Conservation (phyloP, 1,140 invertebrate genomes). For the Triops cancriformis region DNA sequence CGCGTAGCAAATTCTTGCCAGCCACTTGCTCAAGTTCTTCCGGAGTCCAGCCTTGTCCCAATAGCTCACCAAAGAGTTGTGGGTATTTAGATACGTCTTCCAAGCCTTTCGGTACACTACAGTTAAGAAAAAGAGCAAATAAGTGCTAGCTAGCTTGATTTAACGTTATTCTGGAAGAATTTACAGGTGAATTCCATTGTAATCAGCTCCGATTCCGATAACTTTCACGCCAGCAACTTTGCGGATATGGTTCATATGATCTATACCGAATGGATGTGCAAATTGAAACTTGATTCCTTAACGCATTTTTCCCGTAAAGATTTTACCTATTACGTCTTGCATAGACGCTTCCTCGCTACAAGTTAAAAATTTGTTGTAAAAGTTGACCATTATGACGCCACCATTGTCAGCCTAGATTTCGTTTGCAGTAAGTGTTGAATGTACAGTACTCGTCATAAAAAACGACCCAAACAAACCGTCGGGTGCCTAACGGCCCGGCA, state of each 20-base stretch:
- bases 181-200: conserved; percentile 35
- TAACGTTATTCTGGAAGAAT: conserved; percentile 24
- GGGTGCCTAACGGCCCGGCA: too few species aligned
- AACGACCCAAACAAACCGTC: too few species aligned
- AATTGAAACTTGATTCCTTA: too few species aligned
- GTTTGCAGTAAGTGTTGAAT: too few species aligned
- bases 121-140: conserved; percentile 25
- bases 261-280: conserved; percentile 35
- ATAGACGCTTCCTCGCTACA: conserved; percentile 51
- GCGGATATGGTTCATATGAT: conserved; percentile 45
- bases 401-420: conserved; percentile 33
- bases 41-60: conserved; percentile 40
- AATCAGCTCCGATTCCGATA: conserved; percentile 66
- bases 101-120: conserved; percentile 65
- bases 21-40: conserved; percentile 44
- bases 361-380: conserved; percentile 34
- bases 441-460: too few species aligned
- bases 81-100: conserved; percentile 88
- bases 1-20: conserved; percentile 44
- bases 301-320: too few species aligned
- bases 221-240: conserved; percentile 37
- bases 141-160: background rate
- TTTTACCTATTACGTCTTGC: conserved; percentile 64
- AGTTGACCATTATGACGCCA: conserved; percentile 36
- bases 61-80: conserved; percentile 52